These are phyloP conservation scores for Botia almorhae DNA, from an alignment of 2,797 vertebrate genomes.

Conservation along the genomic window DNA sequence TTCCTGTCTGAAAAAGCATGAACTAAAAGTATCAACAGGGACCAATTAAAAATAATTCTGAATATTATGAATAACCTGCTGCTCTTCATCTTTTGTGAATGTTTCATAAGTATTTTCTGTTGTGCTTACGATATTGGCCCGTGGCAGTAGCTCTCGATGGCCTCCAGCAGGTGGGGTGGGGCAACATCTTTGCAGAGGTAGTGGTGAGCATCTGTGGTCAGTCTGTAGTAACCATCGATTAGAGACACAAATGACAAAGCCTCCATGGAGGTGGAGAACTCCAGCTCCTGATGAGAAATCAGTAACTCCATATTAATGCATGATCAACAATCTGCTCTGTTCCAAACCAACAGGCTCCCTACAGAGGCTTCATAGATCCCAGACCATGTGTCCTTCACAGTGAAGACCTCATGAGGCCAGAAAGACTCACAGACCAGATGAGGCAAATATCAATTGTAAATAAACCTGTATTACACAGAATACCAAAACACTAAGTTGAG, in stretches of 20 bases:
- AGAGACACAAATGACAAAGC: slow-evolving; percentile 94
- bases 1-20: not conserved
- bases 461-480: too few relatives aligned
- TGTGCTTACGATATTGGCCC: slow-evolving; percentile 92
- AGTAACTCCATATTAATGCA: not conserved
- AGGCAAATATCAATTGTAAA: too few relatives aligned
- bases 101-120: not conserved
- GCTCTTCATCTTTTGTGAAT: not conserved
- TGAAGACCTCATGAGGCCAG: too few relatives aligned
- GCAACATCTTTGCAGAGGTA: slow-evolving; percentile 96
- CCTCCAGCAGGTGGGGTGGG: slow-evolving; percentile 88
- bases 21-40: not conserved
- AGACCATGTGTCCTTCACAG: too few relatives aligned
- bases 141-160: slow-evolving; percentile 93
- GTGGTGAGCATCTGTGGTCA: slow-evolving; percentile 91
- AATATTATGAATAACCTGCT: too few relatives aligned
- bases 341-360: not conserved
- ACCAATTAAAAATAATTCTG: not conserved
- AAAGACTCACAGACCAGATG: too few relatives aligned
- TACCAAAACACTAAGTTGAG: too few relatives aligned
- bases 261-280: slow-evolving; percentile 88
- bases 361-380: too few relatives aligned
- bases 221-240: slow-evolving; percentile 95
- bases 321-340: not conserved
- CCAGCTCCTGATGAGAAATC: slow-evolving; percentile 81